Evolutionary conservation across 1,140 invertebrate species (phyloP).

Genomic region (Neodiprion lecontei): DNA sequence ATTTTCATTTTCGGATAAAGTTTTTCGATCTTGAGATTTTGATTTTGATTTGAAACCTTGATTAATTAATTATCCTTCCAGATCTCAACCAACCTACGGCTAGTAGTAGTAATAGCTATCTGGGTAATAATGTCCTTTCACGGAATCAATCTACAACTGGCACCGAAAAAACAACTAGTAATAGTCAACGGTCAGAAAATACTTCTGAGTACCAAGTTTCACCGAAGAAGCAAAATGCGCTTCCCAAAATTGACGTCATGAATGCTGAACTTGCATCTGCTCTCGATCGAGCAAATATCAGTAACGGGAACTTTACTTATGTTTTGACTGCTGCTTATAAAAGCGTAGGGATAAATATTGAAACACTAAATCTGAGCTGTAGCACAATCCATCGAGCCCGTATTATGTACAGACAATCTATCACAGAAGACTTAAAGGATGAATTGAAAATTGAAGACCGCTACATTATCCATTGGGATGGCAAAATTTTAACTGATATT

Average conservation of each 20-base stretch:
- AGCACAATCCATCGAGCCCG: slow-evolving; percentile 34
- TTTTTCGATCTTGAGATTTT: neutral
- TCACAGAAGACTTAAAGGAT: slow-evolving; percentile 2
- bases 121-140: no score
- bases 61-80: neutral
- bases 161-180: slow-evolving; percentile 11
- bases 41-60: neutral
- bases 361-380: slow-evolving; percentile 28
- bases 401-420: slow-evolving; percentile 9
- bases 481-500: neutral
- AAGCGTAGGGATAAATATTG: slow-evolving; percentile 32
- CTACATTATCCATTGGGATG: neutral
- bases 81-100: neutral
- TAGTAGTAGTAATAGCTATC: no score
- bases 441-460: neutral
- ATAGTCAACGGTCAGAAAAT: neutral
- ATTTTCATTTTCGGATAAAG: neutral
- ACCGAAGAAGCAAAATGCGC: neutral
- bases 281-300: slow-evolving; percentile 37
- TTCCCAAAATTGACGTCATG: slow-evolving; percentile 26
- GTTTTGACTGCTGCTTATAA: slow-evolving; percentile 34
- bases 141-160: neutral
- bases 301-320: slow-evolving; percentile 34
- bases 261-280: slow-evolving; percentile 28
- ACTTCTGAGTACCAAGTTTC: neutral